These are phyloP conservation scores for Trachymyrmex septentrionalis DNA, from an alignment of 1,140 invertebrate species.

Conservation along the genomic window DNA sequence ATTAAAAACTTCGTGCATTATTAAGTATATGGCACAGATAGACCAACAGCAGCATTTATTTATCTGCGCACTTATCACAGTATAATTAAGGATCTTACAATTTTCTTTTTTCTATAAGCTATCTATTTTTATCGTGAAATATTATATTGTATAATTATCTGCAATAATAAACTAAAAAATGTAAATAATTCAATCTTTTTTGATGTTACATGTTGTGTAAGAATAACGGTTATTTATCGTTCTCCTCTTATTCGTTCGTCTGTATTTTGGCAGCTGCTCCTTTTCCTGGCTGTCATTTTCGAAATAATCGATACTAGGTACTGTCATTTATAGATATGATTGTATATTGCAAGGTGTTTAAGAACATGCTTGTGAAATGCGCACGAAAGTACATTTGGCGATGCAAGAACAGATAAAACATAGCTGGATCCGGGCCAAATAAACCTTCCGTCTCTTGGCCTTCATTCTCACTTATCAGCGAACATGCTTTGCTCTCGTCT, in stretches of 20 bases:
- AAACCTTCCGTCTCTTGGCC: constrained; percentile 70
- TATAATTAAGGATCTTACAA: constrained; percentile 22
- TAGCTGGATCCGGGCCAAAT: constrained; percentile 77
- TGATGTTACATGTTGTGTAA: too few relatives aligned
- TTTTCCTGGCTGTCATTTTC: neutral
- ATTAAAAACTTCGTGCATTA: neutral
- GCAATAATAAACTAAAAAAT: neutral
- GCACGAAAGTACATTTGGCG: constrained; percentile 33
- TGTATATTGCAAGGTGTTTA: neutral
- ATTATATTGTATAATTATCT: neutral
- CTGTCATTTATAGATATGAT: neutral
- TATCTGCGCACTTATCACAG: neutral
- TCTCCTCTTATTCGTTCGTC: too few relatives aligned
- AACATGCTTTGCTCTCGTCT: constrained; percentile 25
- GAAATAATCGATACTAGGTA: constrained; percentile 8
- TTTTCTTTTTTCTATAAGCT: neutral
- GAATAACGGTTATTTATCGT: too few relatives aligned
- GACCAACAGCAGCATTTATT: neutral
- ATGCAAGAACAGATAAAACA: constrained; percentile 33
- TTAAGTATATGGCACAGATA: neutral
- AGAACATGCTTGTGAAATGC: constrained; percentile 16
- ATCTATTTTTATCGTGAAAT: neutral
- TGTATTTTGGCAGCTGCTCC: too few relatives aligned
- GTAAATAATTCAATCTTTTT: too few relatives aligned
- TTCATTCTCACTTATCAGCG: constrained; percentile 72